Evolutionary conservation across 2,888 invertebrate genomes (phyloP).

Genomic region (Melitaea athalia): DNA sequence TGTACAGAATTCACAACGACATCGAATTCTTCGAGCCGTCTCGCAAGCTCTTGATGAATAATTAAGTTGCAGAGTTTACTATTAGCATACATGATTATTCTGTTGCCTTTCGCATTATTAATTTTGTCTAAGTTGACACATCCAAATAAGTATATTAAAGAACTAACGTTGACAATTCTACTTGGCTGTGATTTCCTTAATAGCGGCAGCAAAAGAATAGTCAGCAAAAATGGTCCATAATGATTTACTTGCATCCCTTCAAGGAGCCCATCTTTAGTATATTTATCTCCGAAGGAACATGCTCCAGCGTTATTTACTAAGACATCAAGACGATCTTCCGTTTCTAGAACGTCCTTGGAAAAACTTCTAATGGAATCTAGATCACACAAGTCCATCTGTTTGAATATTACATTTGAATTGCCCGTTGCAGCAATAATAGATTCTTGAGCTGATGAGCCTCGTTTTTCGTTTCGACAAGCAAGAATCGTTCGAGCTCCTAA

Average conservation of each 20-base stretch:
- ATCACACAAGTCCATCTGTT: conserved; percentile 49
- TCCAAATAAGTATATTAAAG: conserved; percentile 86
- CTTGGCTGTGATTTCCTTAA: conserved; percentile 86
- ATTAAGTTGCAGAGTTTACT: conserved; percentile 56
- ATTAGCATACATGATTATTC: conserved; percentile 45
- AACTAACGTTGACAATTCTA: conserved; percentile 85
- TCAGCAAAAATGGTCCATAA: conserved; percentile 84
- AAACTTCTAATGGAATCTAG: conserved; percentile 64
- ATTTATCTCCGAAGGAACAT: conserved; percentile 31
- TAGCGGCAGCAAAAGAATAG: conserved; percentile 73
- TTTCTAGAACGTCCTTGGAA: conserved; percentile 61
- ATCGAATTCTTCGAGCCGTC: conserved; percentile 56
- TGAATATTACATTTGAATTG: conserved; percentile 41
- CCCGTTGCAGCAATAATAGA: conserved; percentile 40
- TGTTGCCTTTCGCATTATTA: conserved; percentile 25
- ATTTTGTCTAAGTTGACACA: conserved; percentile 83
- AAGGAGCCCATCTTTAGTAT: conserved; percentile 83
- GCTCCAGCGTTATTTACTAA: conserved; percentile 72
- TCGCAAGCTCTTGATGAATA: conserved; percentile 54
- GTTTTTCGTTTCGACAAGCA: conserved; percentile 54
- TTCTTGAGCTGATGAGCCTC: conserved; percentile 46
- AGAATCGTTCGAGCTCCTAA: conserved; percentile 56
- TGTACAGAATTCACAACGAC: conserved; percentile 89
- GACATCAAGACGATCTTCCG: conserved; percentile 57
- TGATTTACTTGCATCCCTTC: conserved; percentile 78